A percentile compares a stretch with the other conserved stretches of the same genome.
Evolutionary conservation across 1,140 invertebrate genomes (phyloP).

Genomic region (Riptortus pedestris): DNA sequence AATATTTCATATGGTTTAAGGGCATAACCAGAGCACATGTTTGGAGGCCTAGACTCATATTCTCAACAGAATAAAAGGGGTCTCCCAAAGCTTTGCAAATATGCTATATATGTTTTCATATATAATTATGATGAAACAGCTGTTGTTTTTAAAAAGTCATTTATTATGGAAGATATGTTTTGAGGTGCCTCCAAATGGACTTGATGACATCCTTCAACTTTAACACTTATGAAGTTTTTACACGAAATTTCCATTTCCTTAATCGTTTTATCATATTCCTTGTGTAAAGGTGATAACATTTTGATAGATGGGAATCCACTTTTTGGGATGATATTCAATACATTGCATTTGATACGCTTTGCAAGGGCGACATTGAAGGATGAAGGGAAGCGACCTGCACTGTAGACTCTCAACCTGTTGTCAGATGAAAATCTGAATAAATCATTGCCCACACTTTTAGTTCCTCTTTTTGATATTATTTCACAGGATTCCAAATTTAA

Average conservation of each 20-base stretch:
- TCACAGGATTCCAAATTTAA: constrained; percentile 43
- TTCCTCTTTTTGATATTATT: constrained; percentile 58
- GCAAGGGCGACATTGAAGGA: constrained; percentile 33
- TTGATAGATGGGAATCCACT: constrained; percentile 27
- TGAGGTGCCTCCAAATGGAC: constrained; percentile 75
- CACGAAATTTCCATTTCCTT: background rate
- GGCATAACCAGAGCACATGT: no score
- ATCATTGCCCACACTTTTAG: constrained; percentile 38
- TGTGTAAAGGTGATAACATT: constrained; percentile 33
- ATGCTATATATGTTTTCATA: no score
- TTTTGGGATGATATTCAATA: constrained; percentile 23
- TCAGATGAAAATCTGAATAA: constrained; percentile 56
- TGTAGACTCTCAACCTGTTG: constrained; percentile 46
- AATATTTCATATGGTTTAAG: no score
- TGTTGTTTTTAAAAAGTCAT: no score
- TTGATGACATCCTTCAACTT: constrained; percentile 70
- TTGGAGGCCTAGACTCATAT: no score
- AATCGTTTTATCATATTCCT: background rate
- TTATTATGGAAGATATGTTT: no score
- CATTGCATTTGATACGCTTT: constrained; percentile 17
- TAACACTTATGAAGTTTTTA: constrained; percentile 53
- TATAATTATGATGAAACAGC: no score
- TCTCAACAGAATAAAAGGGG: no score
- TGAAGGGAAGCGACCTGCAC: constrained; percentile 18
- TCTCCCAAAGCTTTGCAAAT: no score